These are phyloP conservation scores for Cavia porcellus DNA, from an alignment of 2,113 vertebrate genomes.

Conservation along the genomic window DNA sequence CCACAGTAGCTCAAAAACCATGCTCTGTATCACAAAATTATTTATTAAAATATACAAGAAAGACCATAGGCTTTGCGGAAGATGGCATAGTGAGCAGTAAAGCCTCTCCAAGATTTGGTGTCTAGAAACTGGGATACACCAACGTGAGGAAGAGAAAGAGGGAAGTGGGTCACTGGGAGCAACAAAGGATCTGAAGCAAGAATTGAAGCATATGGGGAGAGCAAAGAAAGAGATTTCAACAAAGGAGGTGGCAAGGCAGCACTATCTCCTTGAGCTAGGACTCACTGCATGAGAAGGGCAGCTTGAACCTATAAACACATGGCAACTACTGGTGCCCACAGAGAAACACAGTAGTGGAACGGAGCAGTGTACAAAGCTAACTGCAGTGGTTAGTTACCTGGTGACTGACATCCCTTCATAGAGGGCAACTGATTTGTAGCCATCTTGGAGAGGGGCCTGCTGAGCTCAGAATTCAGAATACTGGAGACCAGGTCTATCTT, in stretches of 20 bases:
- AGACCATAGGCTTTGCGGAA: not conserved
- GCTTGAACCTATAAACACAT: not conserved
- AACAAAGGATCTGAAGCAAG: not conserved
- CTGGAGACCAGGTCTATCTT: not conserved
- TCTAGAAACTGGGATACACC: not conserved
- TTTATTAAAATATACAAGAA: slow-evolving; percentile 9
- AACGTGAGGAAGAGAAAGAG: not conserved
- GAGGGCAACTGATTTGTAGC: not conserved
- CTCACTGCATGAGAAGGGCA: not conserved
- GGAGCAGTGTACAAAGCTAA: not conserved
- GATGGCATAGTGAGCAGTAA: not conserved
- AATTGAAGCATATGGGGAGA: not conserved
- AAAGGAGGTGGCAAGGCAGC: not conserved
- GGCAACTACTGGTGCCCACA: not conserved
- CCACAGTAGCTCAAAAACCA: not conserved
- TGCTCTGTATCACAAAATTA: not conserved
- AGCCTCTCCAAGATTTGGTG: not conserved
- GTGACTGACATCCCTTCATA: not conserved
- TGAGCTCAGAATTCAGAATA: not conserved
- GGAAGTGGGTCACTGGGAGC: not conserved
- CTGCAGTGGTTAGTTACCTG: not conserved
- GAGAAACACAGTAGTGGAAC: not conserved
- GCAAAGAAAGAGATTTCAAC: not conserved
- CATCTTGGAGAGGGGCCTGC: not conserved
- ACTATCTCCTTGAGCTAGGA: not conserved